phyloP scores from a whole-genome alignment of 2,888 invertebrate species.

The Cyrtodaria siliqua region DNA sequence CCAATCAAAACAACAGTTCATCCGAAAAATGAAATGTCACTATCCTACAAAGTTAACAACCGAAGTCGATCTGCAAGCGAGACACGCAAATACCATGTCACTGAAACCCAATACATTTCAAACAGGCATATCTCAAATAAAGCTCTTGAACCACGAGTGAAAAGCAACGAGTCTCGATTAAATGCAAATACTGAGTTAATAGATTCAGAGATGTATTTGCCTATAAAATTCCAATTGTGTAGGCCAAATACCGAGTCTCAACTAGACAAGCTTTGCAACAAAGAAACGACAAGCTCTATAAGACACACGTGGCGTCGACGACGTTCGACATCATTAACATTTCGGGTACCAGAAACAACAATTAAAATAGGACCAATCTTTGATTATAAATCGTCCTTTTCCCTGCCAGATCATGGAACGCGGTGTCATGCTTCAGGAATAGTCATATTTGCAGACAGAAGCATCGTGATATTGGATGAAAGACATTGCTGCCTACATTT shows the following conservation, averaged over 20 bases:
- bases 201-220: no score
- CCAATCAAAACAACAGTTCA: no score
- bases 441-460: constrained; percentile 30
- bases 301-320: constrained; percentile 47
- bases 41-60: no score
- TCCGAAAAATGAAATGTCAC: no score
- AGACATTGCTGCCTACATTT: constrained; percentile 27
- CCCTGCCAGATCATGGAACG: constrained; percentile 26
- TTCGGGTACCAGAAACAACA: background rate
- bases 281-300: constrained; percentile 38
- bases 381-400: constrained; percentile 21
- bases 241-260: constrained; percentile 25
- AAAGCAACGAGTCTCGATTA: no score
- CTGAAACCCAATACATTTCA: no score
- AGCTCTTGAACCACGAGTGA: no score
- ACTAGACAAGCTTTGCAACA: constrained; percentile 38
- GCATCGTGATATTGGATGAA: constrained; percentile 46
- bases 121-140: no score
- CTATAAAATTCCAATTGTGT: no score
- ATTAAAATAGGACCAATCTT: constrained; percentile 13
- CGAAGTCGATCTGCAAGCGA: no score
- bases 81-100: no score
- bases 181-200: no score
- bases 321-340: constrained; percentile 34
- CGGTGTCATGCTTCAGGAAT: constrained; percentile 44